These are phyloP conservation scores for Ormyrus pomaceus DNA, from an alignment of 2,888 invertebrate species.

Conservation along the genomic window DNA sequence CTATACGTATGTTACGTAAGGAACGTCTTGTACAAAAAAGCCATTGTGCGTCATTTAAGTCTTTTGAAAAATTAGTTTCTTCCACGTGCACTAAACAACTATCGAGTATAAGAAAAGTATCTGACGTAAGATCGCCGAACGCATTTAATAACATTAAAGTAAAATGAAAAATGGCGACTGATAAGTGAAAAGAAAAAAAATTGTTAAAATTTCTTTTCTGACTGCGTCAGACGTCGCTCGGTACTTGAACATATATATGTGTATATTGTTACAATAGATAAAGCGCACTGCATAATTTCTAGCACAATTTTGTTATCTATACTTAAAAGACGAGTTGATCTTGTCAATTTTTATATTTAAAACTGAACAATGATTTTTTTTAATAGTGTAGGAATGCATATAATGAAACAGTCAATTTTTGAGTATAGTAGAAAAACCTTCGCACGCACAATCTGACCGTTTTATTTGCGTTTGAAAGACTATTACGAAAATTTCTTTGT, in stretches of 20 bases:
- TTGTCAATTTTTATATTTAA: constrained; percentile 39
- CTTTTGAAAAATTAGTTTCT: constrained; percentile 28
- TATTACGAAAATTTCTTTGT: background rate
- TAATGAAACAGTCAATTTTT: constrained; percentile 38
- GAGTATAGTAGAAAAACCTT: background rate
- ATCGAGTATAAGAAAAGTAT: constrained; percentile 5
- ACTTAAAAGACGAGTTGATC: constrained; percentile 45
- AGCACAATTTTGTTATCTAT: constrained; percentile 17
- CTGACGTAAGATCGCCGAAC: constrained; percentile 26
- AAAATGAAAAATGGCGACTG: constrained; percentile 40
- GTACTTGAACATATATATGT: constrained; percentile 6
- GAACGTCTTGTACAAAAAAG: constrained; percentile 40
- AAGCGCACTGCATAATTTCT: background rate
- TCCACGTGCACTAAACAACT: constrained; percentile 40
- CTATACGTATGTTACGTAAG: background rate
- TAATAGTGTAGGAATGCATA: background rate
- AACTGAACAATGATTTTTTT: constrained; percentile 7
- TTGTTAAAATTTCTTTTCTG: constrained; percentile 27
- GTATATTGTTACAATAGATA: constrained; percentile 9
- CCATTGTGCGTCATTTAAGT: constrained; percentile 6
- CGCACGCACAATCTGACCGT: constrained; percentile 35
- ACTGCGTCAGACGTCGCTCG: constrained; percentile 46
- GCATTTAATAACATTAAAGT: constrained; percentile 28
- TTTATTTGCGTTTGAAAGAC: background rate
- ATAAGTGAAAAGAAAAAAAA: constrained; percentile 10